Evolutionary conservation across 2,113 vertebrate genomes (phyloP).

Genomic region (Rana temporaria): DNA sequence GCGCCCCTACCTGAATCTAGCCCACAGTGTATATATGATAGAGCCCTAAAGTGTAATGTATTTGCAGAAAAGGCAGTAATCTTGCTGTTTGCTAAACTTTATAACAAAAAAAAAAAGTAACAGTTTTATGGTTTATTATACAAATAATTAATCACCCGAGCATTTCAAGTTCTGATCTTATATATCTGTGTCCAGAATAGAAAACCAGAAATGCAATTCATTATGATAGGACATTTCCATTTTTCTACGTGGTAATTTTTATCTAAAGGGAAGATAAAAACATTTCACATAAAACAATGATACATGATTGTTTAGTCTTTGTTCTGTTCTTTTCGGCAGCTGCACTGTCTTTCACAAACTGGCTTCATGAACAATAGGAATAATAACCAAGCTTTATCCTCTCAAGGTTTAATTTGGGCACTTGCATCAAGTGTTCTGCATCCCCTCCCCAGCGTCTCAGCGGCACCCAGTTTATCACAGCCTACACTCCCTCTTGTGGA

Average conservation of each 20-base stretch:
- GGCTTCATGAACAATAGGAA: constrained; percentile 25
- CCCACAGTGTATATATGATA: neutral
- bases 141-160: neutral
- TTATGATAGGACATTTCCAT: neutral
- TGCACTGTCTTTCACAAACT: constrained; percentile 29
- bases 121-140: neutral
- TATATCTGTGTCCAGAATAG: neutral
- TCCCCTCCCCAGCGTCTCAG: constrained; percentile 12
- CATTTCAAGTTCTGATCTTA: neutral
- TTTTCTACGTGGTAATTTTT: neutral
- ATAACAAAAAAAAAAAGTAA: neutral
- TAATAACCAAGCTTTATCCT: constrained; percentile 26
- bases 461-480: constrained; percentile 38
- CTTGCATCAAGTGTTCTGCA: constrained; percentile 31
- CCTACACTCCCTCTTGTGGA: constrained; percentile 39
- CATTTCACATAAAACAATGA: neutral
- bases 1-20: no score
- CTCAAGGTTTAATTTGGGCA: constrained; percentile 36
- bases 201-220: neutral
- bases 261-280: constrained; percentile 16
- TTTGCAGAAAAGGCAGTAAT: neutral
- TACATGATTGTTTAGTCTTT: constrained; percentile 18
- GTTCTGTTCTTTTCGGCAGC: constrained; percentile 12
- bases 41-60: neutral
- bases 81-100: neutral